These are phyloP conservation scores for Psammodynastes pulverulentus DNA, from an alignment of 2,113 vertebrate genomes.

Conservation along the genomic window DNA sequence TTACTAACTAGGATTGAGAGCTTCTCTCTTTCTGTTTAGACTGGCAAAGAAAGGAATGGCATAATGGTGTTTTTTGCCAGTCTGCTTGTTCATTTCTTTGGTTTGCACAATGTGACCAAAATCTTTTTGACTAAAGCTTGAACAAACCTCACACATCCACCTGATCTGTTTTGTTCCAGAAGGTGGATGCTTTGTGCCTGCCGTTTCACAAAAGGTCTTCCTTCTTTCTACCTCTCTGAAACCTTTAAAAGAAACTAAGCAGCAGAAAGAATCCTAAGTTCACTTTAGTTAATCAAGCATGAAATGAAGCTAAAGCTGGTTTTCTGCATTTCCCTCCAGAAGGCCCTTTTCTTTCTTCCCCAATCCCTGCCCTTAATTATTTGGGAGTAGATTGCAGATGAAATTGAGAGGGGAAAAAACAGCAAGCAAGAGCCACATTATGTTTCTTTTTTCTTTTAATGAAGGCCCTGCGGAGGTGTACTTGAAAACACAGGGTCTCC, in stretches of 20 bases:
- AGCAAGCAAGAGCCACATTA: conserved; percentile 59
- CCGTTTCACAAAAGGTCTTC: not conserved
- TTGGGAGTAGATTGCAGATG: conserved; percentile 66
- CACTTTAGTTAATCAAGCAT: conserved; percentile 53
- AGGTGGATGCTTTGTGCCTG: not conserved
- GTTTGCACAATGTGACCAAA: not conserved
- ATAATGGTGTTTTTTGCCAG: not conserved
- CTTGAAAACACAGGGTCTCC: conserved; percentile 82
- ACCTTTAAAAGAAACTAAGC: conserved; percentile 30
- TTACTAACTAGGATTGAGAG: not conserved
- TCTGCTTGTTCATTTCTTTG: not conserved
- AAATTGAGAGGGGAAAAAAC: conserved; percentile 50
- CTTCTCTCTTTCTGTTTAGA: not conserved
- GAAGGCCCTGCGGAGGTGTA: conserved; percentile 79
- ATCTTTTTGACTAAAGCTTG: not conserved
- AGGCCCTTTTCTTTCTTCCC: conserved; percentile 59
- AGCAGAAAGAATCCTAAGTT: conserved; percentile 43
- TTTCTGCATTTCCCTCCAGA: conserved; percentile 58
- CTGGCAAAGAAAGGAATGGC: not conserved
- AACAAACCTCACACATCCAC: not conserved
- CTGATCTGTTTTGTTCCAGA: not conserved
- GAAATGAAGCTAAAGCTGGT: conserved; percentile 66
- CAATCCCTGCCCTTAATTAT: not conserved
- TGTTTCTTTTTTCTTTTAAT: conserved; percentile 80
- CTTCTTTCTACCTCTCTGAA: conserved; percentile 9